phyloP scores from a whole-genome alignment of 2,797 vertebrate genomes.

The Sebastes elongatus region DNA sequence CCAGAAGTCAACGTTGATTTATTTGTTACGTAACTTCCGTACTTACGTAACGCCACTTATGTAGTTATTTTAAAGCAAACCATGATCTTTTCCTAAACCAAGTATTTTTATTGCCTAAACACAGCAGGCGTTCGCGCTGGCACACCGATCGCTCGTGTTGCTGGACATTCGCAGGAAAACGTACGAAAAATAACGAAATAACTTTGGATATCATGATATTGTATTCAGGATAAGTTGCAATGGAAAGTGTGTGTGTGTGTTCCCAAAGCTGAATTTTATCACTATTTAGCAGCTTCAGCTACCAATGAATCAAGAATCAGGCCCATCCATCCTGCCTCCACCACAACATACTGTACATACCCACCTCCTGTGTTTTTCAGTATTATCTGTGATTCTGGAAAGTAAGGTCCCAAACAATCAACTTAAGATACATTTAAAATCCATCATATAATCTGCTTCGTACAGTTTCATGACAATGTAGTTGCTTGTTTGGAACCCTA shows the following conservation, averaged over 20 bases:
- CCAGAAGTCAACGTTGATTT: too few species aligned
- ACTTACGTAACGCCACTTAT: accelerated
- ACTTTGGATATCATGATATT: neutral
- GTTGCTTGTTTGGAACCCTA: neutral
- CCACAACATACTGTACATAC: too few species aligned
- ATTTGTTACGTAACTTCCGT: too few species aligned
- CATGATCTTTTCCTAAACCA: too few species aligned
- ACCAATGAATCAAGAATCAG: neutral
- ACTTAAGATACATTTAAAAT: neutral
- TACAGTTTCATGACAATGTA: neutral
- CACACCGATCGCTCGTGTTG: too few species aligned
- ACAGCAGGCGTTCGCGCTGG: too few species aligned
- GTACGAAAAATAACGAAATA: neutral
- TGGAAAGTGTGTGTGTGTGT: neutral
- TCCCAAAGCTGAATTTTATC: neutral
- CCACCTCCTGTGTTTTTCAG: neutral
- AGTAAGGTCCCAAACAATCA: too few species aligned
- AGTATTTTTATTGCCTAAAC: too few species aligned
- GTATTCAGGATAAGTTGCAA: neutral
- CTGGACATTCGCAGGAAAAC: neutral
- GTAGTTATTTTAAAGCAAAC: too few species aligned
- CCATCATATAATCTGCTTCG: neutral
- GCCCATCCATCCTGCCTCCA: neutral
- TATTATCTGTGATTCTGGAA: neutral
- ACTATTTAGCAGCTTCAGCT: neutral